Conservation (phyloP, 2,113 vertebrate species). For the Sphyrna mokarran region DNA sequence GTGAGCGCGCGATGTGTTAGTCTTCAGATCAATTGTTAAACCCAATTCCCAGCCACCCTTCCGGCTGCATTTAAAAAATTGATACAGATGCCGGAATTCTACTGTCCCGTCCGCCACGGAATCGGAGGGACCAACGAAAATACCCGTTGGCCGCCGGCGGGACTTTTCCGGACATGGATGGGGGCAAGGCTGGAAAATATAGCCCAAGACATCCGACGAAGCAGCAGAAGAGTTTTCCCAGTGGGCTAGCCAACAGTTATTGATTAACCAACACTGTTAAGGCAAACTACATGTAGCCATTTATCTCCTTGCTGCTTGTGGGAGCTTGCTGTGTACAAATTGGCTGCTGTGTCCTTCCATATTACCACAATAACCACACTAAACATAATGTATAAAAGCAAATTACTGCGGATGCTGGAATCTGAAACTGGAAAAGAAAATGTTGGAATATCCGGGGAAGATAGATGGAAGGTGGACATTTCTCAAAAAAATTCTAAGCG, state of each 20-base stretch:
- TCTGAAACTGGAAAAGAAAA: too few relatives aligned
- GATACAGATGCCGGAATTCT: too few relatives aligned
- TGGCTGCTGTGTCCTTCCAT: not conserved
- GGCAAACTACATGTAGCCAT: not conserved
- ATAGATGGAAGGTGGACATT: too few relatives aligned
- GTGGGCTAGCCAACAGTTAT: not conserved
- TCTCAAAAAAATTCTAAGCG: too few relatives aligned
- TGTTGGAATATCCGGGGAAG: too few relatives aligned
- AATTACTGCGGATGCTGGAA: too few relatives aligned
- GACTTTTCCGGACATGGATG: too few relatives aligned
- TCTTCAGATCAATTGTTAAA: not conserved
- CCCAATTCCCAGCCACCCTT: not conserved
- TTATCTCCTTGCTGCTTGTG: not conserved
- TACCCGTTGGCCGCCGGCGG: too few relatives aligned
- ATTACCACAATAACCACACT: not conserved
- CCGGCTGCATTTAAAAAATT: not conserved
- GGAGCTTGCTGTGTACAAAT: not conserved
- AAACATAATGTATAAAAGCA: not conserved
- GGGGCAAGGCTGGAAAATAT: too few relatives aligned
- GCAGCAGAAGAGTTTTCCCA: not conserved
- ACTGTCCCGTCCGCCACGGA: too few relatives aligned
- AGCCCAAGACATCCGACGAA: not conserved
- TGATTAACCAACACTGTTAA: not conserved
- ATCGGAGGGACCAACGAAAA: too few relatives aligned
- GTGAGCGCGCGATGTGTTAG: not conserved